Conservation (phyloP, 1,140 invertebrate species). For the Proales similis region DNA sequence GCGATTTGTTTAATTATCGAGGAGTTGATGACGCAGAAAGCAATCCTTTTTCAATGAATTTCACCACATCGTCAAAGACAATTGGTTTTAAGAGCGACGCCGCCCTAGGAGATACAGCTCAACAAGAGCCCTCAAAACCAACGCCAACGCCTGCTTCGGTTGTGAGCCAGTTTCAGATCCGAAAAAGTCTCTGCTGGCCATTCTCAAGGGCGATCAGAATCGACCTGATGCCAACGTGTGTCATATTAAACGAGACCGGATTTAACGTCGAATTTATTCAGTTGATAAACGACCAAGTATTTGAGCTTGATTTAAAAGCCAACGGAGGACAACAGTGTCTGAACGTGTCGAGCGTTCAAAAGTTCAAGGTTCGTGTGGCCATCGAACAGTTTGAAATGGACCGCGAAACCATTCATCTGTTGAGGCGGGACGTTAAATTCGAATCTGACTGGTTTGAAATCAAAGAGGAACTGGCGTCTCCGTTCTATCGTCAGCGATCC, state of each 20-base stretch:
- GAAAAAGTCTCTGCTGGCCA: constrained; percentile 5
- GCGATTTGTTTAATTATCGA: no score
- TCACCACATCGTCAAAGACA: no score
- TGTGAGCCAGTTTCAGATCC: constrained; percentile 8
- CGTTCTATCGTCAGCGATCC: constrained; percentile 35
- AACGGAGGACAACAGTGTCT: constrained; percentile 7
- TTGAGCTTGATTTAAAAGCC: constrained; percentile 7
- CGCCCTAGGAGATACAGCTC: no score
- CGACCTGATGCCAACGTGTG: not conserved
- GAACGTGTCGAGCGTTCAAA: not conserved
- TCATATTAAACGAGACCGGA: not conserved
- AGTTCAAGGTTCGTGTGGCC: not conserved
- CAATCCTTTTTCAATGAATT: no score
- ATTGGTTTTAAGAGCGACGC: no score
- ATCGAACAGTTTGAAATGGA: constrained; percentile 8
- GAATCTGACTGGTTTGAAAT: constrained; percentile 34
- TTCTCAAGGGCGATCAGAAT: constrained; percentile 13
- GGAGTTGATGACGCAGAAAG: no score
- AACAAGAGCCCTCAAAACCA: no score
- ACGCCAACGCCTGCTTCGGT: no score
- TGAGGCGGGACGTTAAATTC: constrained; percentile 5
- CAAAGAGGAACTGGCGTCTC: constrained; percentile 30
- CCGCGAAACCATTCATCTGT: not conserved
- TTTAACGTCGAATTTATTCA: constrained; percentile 9
- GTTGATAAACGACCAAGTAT: not conserved